phyloP scores from a whole-genome alignment of 2,888 invertebrate species.

The Anthrax anthrax region DNA sequence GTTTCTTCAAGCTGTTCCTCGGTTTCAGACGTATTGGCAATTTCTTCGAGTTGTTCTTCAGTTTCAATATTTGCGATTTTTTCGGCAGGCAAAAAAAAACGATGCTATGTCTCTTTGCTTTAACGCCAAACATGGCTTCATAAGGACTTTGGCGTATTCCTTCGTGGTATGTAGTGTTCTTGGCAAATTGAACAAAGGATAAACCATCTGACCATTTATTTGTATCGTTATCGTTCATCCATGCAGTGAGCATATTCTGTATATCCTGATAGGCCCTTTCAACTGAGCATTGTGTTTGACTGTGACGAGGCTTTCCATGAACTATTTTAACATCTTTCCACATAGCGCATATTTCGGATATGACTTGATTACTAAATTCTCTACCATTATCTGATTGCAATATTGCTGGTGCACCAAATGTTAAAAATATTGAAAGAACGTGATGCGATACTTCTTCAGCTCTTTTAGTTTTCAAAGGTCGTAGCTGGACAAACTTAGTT shows the following conservation, averaged over 20 bases:
- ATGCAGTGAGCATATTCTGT: constrained; percentile 24
- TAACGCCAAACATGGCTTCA: constrained; percentile 24
- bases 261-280: constrained; percentile 21
- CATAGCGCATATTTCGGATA: constrained; percentile 10
- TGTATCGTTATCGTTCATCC: constrained; percentile 19
- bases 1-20: not conserved
- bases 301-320: constrained; percentile 21
- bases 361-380: constrained; percentile 13
- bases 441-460: constrained; percentile 25
- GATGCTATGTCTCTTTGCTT: constrained; percentile 1
- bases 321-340: constrained; percentile 19
- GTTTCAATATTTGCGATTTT: not conserved
- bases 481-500: constrained; percentile 28
- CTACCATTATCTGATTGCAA: constrained; percentile 14
- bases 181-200: constrained; percentile 28
- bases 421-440: constrained; percentile 18
- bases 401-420: constrained; percentile 13
- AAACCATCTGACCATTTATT: constrained; percentile 30
- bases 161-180: constrained; percentile 27
- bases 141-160: constrained; percentile 26
- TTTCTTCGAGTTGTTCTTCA: constrained; percentile 1
- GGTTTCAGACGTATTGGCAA: not conserved
- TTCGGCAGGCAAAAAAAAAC: not conserved
- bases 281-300: constrained; percentile 21
- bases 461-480: constrained; percentile 22